A percentile compares a stretch with the other conserved stretches of the same genome.
phyloP scores from a whole-genome alignment of 2,888 invertebrate genomes.

The Sepiola atlantica region DNA sequence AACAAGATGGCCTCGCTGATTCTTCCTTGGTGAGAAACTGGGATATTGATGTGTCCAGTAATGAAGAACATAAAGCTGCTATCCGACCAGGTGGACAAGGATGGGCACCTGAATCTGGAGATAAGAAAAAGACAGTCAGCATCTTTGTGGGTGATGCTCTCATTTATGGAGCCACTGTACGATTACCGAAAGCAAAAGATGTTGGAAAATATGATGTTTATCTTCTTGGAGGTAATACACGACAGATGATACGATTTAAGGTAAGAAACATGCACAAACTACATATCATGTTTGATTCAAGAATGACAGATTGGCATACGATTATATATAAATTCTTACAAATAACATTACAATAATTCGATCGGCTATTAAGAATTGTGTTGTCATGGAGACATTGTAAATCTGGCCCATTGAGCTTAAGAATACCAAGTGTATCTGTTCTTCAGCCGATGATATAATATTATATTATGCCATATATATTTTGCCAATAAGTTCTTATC shows the following conservation, averaged over 20 bases:
- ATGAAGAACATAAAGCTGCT: conserved; percentile 36
- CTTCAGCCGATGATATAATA: too few relatives aligned
- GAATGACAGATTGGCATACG: too few relatives aligned
- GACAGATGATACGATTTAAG: neutral
- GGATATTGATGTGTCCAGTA: conserved; percentile 36
- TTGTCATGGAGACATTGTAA: too few relatives aligned
- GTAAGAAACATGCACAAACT: neutral
- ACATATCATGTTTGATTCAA: too few relatives aligned
- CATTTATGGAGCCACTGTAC: neutral
- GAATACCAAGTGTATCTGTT: too few relatives aligned
- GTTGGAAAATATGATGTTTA: conserved; percentile 13
- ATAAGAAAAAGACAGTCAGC: neutral
- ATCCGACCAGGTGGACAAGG: conserved; percentile 37
- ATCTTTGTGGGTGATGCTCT: conserved; percentile 44
- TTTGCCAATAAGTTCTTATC: too few relatives aligned
- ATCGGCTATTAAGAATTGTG: too few relatives aligned
- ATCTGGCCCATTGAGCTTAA: too few relatives aligned
- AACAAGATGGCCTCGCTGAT: conserved; percentile 13
- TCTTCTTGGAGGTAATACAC: conserved; percentile 24
- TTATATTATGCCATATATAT: too few relatives aligned
- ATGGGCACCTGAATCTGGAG: neutral
- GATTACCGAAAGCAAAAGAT: neutral
- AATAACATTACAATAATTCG: too few relatives aligned
- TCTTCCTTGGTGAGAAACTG: conserved; percentile 5
- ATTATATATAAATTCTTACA: too few relatives aligned